phyloP scores from a whole-genome alignment of 2,113 vertebrate species.

The Sinosuthora webbiana region DNA sequence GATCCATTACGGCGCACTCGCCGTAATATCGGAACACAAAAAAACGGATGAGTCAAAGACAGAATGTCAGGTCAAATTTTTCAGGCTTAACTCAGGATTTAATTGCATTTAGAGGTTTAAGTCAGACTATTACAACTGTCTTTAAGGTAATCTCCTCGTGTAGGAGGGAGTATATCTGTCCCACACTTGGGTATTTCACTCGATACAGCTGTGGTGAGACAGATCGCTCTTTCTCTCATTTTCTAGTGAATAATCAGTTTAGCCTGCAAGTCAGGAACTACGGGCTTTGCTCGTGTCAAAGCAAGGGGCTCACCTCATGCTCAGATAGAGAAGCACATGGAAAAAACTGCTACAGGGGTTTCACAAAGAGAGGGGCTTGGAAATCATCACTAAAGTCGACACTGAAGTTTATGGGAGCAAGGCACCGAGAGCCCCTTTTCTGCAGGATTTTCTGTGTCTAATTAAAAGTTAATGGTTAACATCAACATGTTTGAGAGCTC shows the following conservation, averaged over 20 bases:
- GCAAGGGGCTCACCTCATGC: not conserved
- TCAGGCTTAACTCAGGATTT: conserved; percentile 52
- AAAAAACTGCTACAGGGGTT: not conserved
- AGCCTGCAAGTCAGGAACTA: not conserved
- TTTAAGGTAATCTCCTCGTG: not conserved
- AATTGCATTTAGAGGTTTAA: conserved; percentile 55
- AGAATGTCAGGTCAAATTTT: conserved; percentile 15
- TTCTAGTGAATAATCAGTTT: not conserved
- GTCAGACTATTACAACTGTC: not conserved
- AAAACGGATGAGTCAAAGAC: not conserved
- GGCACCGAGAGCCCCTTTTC: not conserved
- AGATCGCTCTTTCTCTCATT: not conserved
- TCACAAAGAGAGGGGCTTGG: not conserved
- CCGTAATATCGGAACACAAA: not conserved
- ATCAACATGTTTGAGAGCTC: not conserved
- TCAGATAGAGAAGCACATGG: not conserved
- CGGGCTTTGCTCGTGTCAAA: rapidly evolving
- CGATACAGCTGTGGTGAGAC: not conserved
- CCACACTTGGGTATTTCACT: not conserved
- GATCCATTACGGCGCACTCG: rapidly evolving
- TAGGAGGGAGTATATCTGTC: not conserved
- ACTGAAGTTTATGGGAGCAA: not conserved
- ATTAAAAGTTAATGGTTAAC: rapidly evolving
- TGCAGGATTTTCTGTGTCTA: not conserved
- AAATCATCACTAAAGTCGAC: rapidly evolving